Conservation (phyloP, 2,888 invertebrate genomes). For the Tanytarsus gracilentus region DNA sequence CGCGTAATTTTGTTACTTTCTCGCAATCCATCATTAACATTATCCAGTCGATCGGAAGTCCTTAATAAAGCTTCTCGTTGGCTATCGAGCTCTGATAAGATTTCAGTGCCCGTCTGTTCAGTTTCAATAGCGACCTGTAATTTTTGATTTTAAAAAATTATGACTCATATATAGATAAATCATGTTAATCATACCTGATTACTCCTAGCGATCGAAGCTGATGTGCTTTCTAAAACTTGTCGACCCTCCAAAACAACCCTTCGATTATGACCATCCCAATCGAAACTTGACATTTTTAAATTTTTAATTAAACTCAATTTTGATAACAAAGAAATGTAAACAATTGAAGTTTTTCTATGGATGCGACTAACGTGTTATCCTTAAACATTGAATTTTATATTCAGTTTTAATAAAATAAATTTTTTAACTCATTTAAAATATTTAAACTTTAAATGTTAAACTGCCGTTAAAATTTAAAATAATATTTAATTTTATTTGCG, state of each 20-base stretch:
- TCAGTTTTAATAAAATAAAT: too few species aligned
- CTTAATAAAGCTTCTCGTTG: conserved; percentile 66
- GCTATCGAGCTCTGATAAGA: conserved; percentile 62
- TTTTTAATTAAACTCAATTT: neutral
- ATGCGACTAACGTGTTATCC: too few species aligned
- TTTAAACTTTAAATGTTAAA: too few species aligned
- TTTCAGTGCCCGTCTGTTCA: conserved; percentile 68
- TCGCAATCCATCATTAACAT: conserved; percentile 61
- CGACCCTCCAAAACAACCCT: conserved; percentile 50
- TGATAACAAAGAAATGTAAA: too few species aligned
- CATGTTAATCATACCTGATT: conserved; percentile 43
- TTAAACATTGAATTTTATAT: neutral
- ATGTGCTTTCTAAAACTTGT: conserved; percentile 50
- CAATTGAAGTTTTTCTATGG: neutral
- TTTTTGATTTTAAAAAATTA: neutral
- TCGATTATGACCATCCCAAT: conserved; percentile 51
- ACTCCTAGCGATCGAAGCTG: conserved; percentile 57
- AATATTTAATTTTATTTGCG: too few species aligned
- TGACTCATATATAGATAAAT: too few species aligned
- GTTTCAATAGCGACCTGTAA: conserved; percentile 66
- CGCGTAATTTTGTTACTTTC: conserved; percentile 55
- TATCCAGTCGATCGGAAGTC: conserved; percentile 55
- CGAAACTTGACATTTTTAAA: conserved; percentile 31
- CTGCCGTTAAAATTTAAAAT: too few species aligned
- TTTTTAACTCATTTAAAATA: too few species aligned